These are phyloP conservation scores for Mareca strepera DNA, from an alignment of 2,797 vertebrate species.

Conservation along the genomic window DNA sequence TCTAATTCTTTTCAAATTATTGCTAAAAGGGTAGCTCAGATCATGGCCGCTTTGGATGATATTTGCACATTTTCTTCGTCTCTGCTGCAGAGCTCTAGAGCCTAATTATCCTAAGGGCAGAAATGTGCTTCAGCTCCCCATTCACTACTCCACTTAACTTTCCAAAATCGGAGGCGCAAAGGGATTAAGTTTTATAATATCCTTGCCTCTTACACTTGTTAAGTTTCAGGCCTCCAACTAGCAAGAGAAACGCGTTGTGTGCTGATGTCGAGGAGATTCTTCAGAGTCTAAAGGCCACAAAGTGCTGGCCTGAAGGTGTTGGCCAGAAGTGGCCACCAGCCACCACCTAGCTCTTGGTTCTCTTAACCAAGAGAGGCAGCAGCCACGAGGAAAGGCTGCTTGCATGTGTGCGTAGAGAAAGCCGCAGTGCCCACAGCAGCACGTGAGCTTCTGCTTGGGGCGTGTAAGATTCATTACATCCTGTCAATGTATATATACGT, in stretches of 20 bases:
- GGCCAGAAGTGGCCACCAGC: neutral
- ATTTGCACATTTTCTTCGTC: neutral
- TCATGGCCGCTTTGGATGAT: neutral
- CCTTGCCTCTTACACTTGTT: neutral
- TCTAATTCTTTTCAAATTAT: neutral
- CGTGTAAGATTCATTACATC: neutral
- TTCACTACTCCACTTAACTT: neutral
- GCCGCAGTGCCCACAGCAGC: accelerated
- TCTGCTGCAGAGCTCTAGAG: neutral
- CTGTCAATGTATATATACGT: neutral
- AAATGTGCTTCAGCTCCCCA: neutral
- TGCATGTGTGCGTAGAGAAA: accelerated
- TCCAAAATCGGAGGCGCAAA: neutral
- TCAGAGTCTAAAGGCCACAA: neutral
- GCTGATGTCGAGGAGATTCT: accelerated
- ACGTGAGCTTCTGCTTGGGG: neutral
- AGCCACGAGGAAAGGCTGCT: neutral
- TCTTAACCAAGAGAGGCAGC: neutral
- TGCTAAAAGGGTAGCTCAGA: neutral
- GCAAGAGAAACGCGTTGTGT: neutral
- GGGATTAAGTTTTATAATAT: neutral
- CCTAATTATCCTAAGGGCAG: neutral
- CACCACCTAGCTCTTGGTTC: no score
- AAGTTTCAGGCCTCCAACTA: neutral
- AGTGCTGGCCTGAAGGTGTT: neutral